These are phyloP conservation scores for Melanostigma gelatinosum DNA, from an alignment of 2,113 vertebrate genomes.

Conservation along the genomic window DNA sequence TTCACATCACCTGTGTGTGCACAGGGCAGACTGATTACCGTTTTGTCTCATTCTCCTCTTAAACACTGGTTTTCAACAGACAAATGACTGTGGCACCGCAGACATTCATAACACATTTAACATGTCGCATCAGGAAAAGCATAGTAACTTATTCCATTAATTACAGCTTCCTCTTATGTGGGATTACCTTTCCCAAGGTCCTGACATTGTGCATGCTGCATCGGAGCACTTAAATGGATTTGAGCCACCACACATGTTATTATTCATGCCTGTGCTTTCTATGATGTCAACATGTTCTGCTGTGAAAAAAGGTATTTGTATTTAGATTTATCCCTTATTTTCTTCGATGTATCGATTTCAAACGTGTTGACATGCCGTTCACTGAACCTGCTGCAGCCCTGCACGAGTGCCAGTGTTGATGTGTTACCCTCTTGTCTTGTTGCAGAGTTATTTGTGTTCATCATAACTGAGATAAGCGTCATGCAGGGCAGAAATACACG, in stretches of 20 bases:
- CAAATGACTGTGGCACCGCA: background rate
- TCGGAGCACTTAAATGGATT: background rate
- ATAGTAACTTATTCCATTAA: background rate
- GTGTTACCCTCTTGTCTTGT: constrained; percentile 27
- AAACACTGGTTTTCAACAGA: too few species aligned
- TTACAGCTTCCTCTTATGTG: background rate
- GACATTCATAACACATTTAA: background rate
- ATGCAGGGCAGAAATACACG: background rate
- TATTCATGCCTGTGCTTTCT: background rate
- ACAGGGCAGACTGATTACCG: too few species aligned
- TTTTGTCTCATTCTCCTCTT: too few species aligned
- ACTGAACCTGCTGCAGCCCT: background rate
- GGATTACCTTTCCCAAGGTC: background rate
- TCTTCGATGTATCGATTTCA: background rate
- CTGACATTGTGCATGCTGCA: background rate
- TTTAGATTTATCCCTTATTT: background rate
- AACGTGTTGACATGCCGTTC: background rate
- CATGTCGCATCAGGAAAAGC: background rate
- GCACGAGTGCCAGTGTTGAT: background rate
- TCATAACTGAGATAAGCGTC: background rate
- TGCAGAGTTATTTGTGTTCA: constrained; percentile 27
- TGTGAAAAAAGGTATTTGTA: background rate
- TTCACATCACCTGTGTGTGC: too few species aligned
- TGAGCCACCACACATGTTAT: background rate
- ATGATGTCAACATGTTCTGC: background rate